These are phyloP conservation scores for Ganaspis brasiliensis DNA, from an alignment of 2,888 invertebrate genomes.

Conservation along the genomic window DNA sequence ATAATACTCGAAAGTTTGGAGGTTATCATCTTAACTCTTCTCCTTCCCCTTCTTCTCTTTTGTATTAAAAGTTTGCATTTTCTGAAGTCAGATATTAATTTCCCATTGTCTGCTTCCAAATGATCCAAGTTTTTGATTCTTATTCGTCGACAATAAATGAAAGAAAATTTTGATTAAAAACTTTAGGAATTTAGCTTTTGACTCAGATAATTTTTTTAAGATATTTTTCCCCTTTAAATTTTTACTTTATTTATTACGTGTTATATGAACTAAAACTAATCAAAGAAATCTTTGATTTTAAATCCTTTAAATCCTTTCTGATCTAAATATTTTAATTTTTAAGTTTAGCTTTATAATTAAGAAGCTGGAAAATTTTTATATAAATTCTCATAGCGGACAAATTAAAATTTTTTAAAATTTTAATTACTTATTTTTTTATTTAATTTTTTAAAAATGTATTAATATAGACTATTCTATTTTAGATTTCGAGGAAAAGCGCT, in stretches of 20 bases:
- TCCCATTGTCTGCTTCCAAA: neutral
- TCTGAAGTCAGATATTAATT: neutral
- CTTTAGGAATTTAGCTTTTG: too few species aligned
- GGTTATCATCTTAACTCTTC: constrained; percentile 6
- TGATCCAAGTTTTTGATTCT: neutral
- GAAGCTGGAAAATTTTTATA: too few species aligned
- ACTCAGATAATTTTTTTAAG: too few species aligned
- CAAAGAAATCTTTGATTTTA: too few species aligned
- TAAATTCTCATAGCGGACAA: too few species aligned
- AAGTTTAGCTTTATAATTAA: too few species aligned
- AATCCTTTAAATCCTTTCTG: too few species aligned
- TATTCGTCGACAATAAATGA: neutral
- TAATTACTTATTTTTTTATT: neutral
- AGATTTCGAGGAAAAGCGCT: constrained; percentile 95
- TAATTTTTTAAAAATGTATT: neutral
- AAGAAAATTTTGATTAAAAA: neutral
- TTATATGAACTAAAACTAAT: too few species aligned
- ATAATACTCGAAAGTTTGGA: neutral
- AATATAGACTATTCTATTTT: constrained; percentile 58
- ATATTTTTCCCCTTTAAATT: too few species aligned
- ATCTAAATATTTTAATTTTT: too few species aligned
- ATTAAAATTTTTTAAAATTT: too few species aligned
- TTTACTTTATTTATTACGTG: too few species aligned
- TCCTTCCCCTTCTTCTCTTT: neutral
- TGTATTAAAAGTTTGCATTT: constrained; percentile 5